These are phyloP conservation scores for Palaemon carinicauda DNA, from an alignment of 1,140 invertebrate genomes.

Conservation along the genomic window DNA sequence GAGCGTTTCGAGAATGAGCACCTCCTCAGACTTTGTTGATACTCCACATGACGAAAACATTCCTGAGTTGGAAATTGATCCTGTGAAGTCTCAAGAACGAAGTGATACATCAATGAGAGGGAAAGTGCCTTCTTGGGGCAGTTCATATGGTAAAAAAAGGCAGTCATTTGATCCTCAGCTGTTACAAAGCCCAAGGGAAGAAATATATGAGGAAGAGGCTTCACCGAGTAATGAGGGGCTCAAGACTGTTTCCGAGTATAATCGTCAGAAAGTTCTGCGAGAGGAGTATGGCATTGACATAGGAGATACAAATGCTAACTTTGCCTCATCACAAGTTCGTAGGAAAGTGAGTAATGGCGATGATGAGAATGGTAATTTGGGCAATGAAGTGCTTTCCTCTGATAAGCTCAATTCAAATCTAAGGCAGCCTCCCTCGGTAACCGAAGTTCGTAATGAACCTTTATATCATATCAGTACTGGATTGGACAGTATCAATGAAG, in stretches of 20 bases:
- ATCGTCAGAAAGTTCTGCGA: neutral
- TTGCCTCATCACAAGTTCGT: neutral
- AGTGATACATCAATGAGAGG: no score
- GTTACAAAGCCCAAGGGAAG: no score
- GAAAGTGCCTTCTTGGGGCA: neutral
- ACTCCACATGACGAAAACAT: conserved; percentile 48
- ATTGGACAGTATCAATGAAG: neutral
- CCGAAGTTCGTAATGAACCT: no score
- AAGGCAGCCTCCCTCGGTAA: no score
- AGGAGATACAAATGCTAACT: conserved; percentile 12
- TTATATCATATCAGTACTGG: no score
- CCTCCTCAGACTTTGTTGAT: conserved; percentile 38
- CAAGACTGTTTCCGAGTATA: neutral
- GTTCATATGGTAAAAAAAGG: neutral
- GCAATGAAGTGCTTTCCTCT: neutral
- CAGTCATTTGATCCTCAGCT: neutral
- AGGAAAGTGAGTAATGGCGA: neutral
- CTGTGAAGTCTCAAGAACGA: neutral
- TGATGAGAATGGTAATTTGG: neutral
- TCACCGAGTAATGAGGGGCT: neutral
- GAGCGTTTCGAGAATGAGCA: conserved; percentile 40
- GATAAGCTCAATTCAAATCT: neutral
- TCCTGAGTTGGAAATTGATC: conserved; percentile 27
- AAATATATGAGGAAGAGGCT: neutral
- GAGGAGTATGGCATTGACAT: conserved; percentile 21